Evolutionary conservation across 1,140 invertebrate genomes (phyloP).

Genomic region (Heterodera carotae): DNA sequence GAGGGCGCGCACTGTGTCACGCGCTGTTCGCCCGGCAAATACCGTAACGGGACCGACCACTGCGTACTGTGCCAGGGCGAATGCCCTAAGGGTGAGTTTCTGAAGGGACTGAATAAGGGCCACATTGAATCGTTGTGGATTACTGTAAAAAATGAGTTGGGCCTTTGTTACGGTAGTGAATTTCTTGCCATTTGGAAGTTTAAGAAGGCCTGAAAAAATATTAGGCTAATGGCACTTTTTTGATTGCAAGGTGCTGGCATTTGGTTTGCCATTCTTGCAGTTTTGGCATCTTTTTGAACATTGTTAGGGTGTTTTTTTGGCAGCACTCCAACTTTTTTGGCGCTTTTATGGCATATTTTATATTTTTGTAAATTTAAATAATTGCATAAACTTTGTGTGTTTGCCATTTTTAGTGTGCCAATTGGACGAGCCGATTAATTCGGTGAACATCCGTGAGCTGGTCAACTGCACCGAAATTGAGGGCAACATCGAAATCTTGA

Average conservation of each 20-base stretch:
- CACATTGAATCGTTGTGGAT: no score
- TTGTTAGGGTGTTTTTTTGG: no score
- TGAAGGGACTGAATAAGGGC: no score
- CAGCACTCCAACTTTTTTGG: no score
- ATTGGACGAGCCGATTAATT: constrained; percentile 32
- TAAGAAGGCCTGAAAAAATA: no score
- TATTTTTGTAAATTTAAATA: constrained; percentile 26
- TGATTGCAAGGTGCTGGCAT: no score
- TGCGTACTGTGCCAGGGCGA: constrained; percentile 42
- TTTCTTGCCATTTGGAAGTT: no score
- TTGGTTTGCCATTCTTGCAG: no score
- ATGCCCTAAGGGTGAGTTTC: constrained; percentile 38
- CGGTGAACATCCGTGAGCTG: constrained; percentile 41
- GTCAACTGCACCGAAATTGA: constrained; percentile 50
- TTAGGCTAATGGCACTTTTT: no score
- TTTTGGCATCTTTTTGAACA: no score
- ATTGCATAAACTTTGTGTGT: background rate
- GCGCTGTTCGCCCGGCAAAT: constrained; percentile 41
- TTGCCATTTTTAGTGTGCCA: constrained; percentile 34
- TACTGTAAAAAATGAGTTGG: no score
- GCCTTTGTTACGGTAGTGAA: no score
- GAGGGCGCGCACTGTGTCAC: constrained; percentile 49
- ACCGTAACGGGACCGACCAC: constrained; percentile 33
- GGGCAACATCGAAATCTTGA: constrained; percentile 50
- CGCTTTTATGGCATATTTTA: background rate